A percentile compares a stretch with the other conserved stretches of the same genome.
These are phyloP conservation scores for Zaprionus lachaisei DNA, from an alignment of 1,140 invertebrate species.

Conservation along the genomic window DNA sequence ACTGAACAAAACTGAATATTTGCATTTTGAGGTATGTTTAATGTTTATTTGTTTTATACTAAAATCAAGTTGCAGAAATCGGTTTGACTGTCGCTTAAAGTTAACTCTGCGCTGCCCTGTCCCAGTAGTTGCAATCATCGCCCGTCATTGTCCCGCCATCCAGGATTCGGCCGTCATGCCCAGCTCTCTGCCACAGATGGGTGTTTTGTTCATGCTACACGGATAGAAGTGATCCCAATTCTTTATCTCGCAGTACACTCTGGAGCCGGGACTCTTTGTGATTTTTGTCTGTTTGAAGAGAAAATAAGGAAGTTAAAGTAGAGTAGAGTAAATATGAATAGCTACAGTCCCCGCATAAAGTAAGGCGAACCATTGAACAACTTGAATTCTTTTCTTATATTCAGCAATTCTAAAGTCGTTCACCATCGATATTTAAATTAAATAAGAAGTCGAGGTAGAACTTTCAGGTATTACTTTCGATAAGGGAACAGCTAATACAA, in stretches of 20 bases:
- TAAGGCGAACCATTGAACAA: too few species aligned
- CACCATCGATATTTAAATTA: too few species aligned
- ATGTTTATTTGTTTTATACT: constrained; percentile 30
- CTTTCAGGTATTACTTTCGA: too few species aligned
- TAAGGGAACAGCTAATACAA: too few species aligned
- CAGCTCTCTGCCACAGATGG: constrained; percentile 69
- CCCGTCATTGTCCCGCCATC: constrained; percentile 46
- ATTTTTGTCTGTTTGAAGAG: constrained; percentile 56
- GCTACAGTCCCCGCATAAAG: too few species aligned
- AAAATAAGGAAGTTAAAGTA: neutral
- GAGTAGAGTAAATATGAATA: neutral
- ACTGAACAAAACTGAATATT: constrained; percentile 3
- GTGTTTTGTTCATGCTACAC: constrained; percentile 51
- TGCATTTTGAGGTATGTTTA: neutral
- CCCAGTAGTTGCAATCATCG: neutral
- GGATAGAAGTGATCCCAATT: constrained; percentile 82
- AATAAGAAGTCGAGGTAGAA: too few species aligned
- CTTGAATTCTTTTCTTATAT: too few species aligned
- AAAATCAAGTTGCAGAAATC: constrained; percentile 5
- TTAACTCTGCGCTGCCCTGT: neutral
- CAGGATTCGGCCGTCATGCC: constrained; percentile 66
- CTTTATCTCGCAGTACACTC: constrained; percentile 85
- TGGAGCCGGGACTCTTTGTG: constrained; percentile 85
- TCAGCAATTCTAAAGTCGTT: too few species aligned
- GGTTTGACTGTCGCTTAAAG: constrained; percentile 2